Conservation (phyloP, 2,888 invertebrate genomes). For the Apotomis turbidana region DNA sequence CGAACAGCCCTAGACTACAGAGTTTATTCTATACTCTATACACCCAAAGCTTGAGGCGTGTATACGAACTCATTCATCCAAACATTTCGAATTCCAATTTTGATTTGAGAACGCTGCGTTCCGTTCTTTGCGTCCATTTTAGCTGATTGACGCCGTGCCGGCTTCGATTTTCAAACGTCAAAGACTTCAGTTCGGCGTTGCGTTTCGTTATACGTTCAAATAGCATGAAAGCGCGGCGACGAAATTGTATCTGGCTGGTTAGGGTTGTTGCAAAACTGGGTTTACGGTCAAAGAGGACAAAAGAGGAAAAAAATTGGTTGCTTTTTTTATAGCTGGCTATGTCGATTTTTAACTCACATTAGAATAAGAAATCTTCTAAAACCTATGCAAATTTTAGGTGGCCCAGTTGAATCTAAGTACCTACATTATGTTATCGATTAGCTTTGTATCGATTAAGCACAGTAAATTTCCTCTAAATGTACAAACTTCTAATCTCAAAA, state of each 20-base stretch:
- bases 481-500: too few species aligned
- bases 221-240: constrained; percentile 51
- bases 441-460: too few species aligned
- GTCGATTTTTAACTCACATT: too few species aligned
- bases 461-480: too few species aligned
- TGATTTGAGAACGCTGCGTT: constrained; percentile 65
- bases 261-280: not conserved
- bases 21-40: constrained; percentile 1
- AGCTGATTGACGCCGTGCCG: constrained; percentile 77
- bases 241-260: constrained; percentile 43
- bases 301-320: too few species aligned
- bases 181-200: constrained; percentile 60
- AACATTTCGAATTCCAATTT: constrained; percentile 61
- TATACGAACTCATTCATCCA: constrained; percentile 35
- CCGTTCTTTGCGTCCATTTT: constrained; percentile 78
- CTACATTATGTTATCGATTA: too few species aligned
- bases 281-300: not conserved
- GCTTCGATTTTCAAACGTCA: constrained; percentile 77
- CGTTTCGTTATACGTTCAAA: constrained; percentile 49
- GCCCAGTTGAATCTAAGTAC: too few species aligned
- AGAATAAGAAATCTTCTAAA: too few species aligned
- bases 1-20: constrained; percentile 1
- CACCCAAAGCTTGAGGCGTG: constrained; percentile 35
- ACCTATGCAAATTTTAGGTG: too few species aligned
- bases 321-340: too few species aligned